phyloP scores from a whole-genome alignment of 2,888 invertebrate genomes.

The Blomia tropicalis region DNA sequence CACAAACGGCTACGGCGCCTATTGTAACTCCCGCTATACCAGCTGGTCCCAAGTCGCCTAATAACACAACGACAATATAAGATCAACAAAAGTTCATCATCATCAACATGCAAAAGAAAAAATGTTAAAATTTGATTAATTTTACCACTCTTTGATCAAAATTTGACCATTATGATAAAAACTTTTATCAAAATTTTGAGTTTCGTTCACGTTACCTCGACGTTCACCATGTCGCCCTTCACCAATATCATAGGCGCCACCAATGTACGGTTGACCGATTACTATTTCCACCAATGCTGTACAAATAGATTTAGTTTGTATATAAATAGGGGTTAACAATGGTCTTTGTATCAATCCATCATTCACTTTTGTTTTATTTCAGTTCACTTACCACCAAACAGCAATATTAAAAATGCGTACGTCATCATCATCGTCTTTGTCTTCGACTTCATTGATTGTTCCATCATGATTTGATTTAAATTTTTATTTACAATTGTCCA shows the following conservation, averaged over 20 bases:
- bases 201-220: too few relatives aligned
- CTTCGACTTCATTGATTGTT: too few relatives aligned
- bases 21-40: slow-evolving; percentile 28
- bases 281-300: not conserved
- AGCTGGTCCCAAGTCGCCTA: slow-evolving; percentile 28
- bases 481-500: too few relatives aligned
- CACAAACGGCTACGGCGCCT: slow-evolving; percentile 25
- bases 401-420: too few relatives aligned
- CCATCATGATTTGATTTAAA: too few relatives aligned
- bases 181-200: not conserved
- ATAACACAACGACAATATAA: too few relatives aligned
- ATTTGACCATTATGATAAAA: not conserved
- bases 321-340: not conserved
- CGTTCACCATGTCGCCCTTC: slow-evolving; percentile 19
- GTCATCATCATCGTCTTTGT: too few relatives aligned
- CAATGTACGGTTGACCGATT: slow-evolving; percentile 4
- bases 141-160: not conserved
- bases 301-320: too few relatives aligned
- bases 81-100: not conserved
- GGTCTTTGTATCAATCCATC: too few relatives aligned
- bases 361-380: too few relatives aligned
- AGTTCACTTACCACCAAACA: too few relatives aligned
- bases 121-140: not conserved
- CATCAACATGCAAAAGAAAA: not conserved
- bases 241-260: slow-evolving; percentile 21